Conservation (phyloP, 2,888 invertebrate species). For the Digitonthophagus gazella region DNA sequence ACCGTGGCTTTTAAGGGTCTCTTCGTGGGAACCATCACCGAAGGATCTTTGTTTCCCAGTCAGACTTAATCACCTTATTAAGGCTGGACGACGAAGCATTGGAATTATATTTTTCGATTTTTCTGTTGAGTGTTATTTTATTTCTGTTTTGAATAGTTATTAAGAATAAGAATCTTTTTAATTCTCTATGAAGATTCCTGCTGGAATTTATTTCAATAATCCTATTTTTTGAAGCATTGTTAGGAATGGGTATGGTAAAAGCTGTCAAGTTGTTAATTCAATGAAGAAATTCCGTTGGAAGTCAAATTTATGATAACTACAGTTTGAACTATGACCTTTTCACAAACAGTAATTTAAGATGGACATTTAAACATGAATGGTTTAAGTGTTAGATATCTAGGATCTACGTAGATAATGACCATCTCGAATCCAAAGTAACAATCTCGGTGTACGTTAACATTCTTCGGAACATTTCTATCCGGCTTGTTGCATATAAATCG, state of each 20-base stretch:
- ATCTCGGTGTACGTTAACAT: neutral
- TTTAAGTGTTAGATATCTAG: neutral
- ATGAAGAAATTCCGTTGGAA: no score
- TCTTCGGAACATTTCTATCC: neutral
- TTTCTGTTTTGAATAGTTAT: neutral
- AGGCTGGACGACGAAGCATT: neutral
- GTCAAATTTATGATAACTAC: no score
- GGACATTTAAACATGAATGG: neutral
- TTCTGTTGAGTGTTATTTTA: neutral
- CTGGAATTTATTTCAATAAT: no score
- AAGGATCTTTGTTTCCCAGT: slow-evolving; percentile 22
- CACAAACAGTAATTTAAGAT: no score
- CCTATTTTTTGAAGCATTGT: no score
- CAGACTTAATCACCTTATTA: slow-evolving; percentile 19
- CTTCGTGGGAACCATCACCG: slow-evolving; percentile 25
- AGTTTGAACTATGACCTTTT: no score
- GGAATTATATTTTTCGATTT: neutral
- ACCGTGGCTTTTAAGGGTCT: slow-evolving; percentile 23
- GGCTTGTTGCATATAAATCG: neutral
- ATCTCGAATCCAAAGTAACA: neutral
- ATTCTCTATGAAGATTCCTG: no score
- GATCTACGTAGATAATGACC: neutral
- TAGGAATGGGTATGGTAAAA: no score
- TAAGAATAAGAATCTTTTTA: no score
- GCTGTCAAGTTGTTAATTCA: no score